phyloP scores from a whole-genome alignment of 2,888 invertebrate genomes.

The Macaria liturata region DNA sequence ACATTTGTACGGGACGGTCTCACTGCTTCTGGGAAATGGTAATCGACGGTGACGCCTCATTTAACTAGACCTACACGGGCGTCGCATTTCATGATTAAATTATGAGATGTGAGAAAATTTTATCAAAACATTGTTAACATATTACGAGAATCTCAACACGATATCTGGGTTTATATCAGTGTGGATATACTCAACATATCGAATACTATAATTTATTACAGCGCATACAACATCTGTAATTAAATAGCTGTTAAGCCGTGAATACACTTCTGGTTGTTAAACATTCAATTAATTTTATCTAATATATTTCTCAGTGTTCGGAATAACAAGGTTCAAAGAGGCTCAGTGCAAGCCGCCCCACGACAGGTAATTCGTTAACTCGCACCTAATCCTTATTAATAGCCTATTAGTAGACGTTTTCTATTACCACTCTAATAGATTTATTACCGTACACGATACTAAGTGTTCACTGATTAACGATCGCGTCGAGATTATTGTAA shows the following conservation, averaged over 20 bases:
- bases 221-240: background rate
- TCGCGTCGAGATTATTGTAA: conserved; percentile 49
- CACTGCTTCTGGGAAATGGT: conserved; percentile 23
- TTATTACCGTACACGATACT: conserved; percentile 52
- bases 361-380: conserved; percentile 69
- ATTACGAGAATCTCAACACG: too few species aligned
- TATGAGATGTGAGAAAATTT: background rate
- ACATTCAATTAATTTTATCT: conserved; percentile 30
- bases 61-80: conserved; percentile 2
- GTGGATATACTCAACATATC: too few species aligned
- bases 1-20: conserved; percentile 40
- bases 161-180: too few species aligned
- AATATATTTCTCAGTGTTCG: conserved; percentile 22
- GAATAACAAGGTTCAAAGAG: conserved; percentile 44
- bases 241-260: conserved; percentile 18
- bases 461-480: conserved; percentile 62
- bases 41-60: conserved; percentile 5
- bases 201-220: too few species aligned
- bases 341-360: conserved; percentile 42
- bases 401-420: conserved; percentile 73
- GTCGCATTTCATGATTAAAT: conserved; percentile 1
- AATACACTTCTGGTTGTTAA: conserved; percentile 20
- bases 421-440: conserved; percentile 74
- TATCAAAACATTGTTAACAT: too few species aligned
- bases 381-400: conserved; percentile 76